Evolutionary conservation across 2,888 invertebrate species (phyloP).

Genomic region (Agonopterix heracliana): DNA sequence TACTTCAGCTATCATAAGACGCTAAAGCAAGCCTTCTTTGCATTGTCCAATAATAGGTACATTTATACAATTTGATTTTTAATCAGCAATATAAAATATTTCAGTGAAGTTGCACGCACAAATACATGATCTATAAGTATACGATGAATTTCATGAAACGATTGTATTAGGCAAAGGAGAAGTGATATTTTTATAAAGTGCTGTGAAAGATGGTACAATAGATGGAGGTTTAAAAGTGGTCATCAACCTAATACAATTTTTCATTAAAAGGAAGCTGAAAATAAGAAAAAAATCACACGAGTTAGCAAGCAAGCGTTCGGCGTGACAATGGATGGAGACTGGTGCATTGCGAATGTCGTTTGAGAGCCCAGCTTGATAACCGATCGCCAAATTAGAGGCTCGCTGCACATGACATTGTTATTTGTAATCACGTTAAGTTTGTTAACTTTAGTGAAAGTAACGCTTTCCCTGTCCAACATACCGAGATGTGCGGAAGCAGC

Average conservation of each 20-base stretch:
- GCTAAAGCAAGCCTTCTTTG: no score
- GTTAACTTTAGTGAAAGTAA: constrained; percentile 43
- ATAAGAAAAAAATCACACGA: constrained; percentile 42
- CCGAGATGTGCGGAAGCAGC: constrained; percentile 49
- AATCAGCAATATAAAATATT: no score
- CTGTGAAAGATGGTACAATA: neutral
- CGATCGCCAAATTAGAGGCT: neutral
- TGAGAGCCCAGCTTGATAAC: constrained; percentile 1
- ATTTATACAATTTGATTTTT: no score
- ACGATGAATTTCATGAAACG: constrained; percentile 3
- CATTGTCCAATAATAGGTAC: no score
- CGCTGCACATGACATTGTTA: constrained; percentile 17
- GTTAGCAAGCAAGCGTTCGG: constrained; percentile 63
- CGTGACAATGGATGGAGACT: constrained; percentile 40
- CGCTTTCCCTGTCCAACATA: constrained; percentile 46
- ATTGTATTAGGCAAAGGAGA: neutral
- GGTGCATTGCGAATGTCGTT: constrained; percentile 61
- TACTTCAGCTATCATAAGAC: no score
- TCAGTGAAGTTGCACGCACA: neutral
- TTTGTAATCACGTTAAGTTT: constrained; percentile 18
- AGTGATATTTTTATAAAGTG: neutral
- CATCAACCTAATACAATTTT: constrained; percentile 24
- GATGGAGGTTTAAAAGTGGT: neutral
- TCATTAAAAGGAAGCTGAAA: constrained; percentile 45
- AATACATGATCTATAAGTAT: neutral